Evolutionary conservation across 2,113 vertebrate genomes (phyloP).

Genomic region (Vimba vimba): DNA sequence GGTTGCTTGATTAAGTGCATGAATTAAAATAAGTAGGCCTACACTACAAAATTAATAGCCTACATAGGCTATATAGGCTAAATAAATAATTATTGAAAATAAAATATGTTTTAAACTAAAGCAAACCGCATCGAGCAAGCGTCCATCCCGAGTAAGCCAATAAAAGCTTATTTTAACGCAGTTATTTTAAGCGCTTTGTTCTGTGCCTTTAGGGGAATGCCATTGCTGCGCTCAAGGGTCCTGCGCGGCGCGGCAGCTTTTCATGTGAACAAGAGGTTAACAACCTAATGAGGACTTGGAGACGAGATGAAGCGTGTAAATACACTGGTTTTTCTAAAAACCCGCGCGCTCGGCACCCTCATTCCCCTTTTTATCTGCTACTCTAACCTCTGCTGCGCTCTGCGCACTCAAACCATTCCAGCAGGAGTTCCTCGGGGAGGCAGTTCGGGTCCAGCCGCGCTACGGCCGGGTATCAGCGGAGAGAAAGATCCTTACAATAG

Average conservation of each 20-base stretch:
- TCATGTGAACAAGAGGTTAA: conserved; percentile 86
- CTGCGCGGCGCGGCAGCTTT: conserved; percentile 76
- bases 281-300: conserved; percentile 84
- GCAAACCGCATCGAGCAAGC: not conserved
- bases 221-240: conserved; percentile 72
- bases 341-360: conserved; percentile 71
- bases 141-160: conserved; percentile 11
- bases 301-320: conserved; percentile 88
- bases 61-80: not conserved
- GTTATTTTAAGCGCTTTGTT: conserved; percentile 79
- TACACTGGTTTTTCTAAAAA: conserved; percentile 73
- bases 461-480: conserved; percentile 78
- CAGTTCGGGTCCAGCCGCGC: conserved; percentile 74
- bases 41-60: not conserved
- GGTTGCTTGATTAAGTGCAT: not conserved
- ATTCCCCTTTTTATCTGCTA: conserved; percentile 79
- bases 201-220: conserved; percentile 80
- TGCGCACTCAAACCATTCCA: conserved; percentile 75
- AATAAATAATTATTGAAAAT: not conserved
- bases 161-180: conserved; percentile 72
- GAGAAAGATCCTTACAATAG: conserved; percentile 76
- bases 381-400: conserved; percentile 84
- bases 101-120: not conserved
- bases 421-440: conserved; percentile 79
- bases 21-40: not conserved